These are phyloP conservation scores for Pantelozetes paolii DNA, from an alignment of 2,888 invertebrate species.

Conservation along the genomic window DNA sequence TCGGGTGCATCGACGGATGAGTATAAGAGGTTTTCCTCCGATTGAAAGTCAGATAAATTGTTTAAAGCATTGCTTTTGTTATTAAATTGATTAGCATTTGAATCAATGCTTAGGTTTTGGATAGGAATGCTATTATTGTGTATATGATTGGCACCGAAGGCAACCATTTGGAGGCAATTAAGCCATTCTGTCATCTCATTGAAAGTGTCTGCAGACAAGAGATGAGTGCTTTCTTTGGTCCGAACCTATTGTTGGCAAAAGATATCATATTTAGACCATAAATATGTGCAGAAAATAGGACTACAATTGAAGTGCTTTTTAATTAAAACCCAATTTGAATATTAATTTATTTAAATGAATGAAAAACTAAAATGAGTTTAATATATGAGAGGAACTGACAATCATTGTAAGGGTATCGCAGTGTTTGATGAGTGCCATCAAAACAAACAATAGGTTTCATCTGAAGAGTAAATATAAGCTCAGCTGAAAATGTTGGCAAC, in stretches of 20 bases:
- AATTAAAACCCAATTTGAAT: background rate
- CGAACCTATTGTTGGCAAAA: constrained; percentile 58
- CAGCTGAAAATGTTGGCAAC: background rate
- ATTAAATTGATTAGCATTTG: constrained; percentile 23
- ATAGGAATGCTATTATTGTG: background rate
- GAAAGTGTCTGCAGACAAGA: constrained; percentile 65
- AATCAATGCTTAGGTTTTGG: background rate
- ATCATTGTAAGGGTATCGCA: background rate
- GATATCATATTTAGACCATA: background rate
- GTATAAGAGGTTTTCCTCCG: constrained; percentile 49
- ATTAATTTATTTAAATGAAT: background rate
- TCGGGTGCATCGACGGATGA: constrained; percentile 48
- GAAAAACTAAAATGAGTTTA: background rate
- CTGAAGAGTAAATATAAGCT: background rate
- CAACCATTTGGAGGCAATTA: constrained; percentile 39
- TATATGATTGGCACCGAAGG: constrained; percentile 33
- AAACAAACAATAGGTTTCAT: background rate
- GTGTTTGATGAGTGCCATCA: background rate
- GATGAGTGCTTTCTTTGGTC: constrained; percentile 64
- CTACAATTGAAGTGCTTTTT: background rate
- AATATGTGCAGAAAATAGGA: background rate
- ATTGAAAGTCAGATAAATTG: constrained; percentile 37
- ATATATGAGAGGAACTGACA: background rate
- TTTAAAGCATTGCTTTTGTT: constrained; percentile 8
- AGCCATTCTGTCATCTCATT: constrained; percentile 72